phyloP scores from a whole-genome alignment of 2,888 invertebrate species.

The Patella ulyssiponensis region DNA sequence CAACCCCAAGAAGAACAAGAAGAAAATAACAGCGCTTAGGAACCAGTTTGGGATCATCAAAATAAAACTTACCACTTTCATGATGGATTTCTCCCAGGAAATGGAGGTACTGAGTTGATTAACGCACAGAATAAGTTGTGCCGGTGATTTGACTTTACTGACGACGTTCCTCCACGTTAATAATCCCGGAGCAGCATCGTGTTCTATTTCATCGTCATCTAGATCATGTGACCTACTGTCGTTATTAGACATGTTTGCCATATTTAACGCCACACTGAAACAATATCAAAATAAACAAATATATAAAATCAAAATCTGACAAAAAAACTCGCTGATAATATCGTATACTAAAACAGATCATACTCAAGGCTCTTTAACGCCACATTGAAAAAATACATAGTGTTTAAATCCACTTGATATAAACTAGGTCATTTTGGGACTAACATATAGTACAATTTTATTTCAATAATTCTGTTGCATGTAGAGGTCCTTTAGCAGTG shows the following conservation, averaged over 20 bases:
- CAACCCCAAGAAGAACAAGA: neutral
- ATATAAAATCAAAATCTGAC: too few species aligned
- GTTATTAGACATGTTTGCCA: conserved; percentile 49
- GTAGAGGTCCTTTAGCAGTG: too few species aligned
- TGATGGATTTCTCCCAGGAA: conserved; percentile 99
- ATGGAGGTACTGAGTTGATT: conserved; percentile 90
- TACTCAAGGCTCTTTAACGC: too few species aligned
- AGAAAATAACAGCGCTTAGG: neutral
- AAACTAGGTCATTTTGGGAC: too few species aligned
- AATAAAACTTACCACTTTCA: conserved; percentile 93
- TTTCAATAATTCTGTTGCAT: too few species aligned
- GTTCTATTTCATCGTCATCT: conserved; percentile 35
- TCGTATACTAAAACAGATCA: too few species aligned
- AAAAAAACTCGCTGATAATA: too few species aligned
- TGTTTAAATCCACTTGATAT: too few species aligned
- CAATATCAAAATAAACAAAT: too few species aligned
- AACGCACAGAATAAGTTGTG: conserved; percentile 91
- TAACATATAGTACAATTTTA: too few species aligned
- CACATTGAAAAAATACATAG: too few species aligned
- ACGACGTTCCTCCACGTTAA: conserved; percentile 90
- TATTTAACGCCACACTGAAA: conserved; percentile 60
- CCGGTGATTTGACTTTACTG: conserved; percentile 85
- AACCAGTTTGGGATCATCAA: neutral
- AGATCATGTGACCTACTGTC: conserved; percentile 27
- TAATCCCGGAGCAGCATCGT: conserved; percentile 80